phyloP scores from a whole-genome alignment of 2,797 vertebrate genomes.

The Cottoperca gobio region DNA sequence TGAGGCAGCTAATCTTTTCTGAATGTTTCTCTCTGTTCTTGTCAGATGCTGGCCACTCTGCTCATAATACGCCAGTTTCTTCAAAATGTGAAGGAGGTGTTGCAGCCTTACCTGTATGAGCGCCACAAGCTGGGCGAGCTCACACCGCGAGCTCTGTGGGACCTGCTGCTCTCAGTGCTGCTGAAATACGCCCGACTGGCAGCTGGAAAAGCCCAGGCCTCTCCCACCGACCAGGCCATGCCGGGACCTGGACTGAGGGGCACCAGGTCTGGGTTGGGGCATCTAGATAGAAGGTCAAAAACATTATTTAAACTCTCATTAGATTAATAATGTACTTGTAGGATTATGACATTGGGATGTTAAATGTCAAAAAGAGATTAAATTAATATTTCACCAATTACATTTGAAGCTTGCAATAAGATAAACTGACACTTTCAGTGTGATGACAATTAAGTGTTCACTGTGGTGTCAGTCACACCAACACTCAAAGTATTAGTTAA shows the following conservation, averaged over 20 bases:
- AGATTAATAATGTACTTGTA: not conserved
- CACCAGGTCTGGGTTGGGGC: conserved; percentile 73
- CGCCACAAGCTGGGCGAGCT: conserved; percentile 92
- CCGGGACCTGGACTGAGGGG: conserved; percentile 73
- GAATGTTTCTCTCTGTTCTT: conserved; percentile 8
- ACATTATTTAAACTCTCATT: not conserved
- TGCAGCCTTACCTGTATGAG: conserved; percentile 95
- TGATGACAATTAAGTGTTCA: conserved; percentile 5
- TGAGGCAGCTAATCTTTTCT: not conserved
- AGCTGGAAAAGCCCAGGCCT: conserved; percentile 78
- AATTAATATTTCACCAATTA: not conserved
- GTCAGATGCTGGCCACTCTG: conserved; percentile 96
- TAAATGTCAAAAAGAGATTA: not conserved
- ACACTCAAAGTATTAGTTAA: conserved; percentile 38
- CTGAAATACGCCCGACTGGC: conserved; percentile 81
- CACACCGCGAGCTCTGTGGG: conserved; percentile 84
- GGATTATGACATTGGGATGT: not conserved
- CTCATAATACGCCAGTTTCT: conserved; percentile 97
- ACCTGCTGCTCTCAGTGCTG: conserved; percentile 85
- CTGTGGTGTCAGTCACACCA: conserved; percentile 31
- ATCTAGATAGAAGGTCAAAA: conserved; percentile 74
- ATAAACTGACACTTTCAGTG: conserved; percentile 6
- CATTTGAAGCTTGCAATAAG: not conserved
- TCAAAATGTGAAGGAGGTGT: conserved; percentile 95
- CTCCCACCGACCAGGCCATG: conserved; percentile 75